Conservation (phyloP, 1,140 invertebrate genomes). For the Formica exsecta region DNA sequence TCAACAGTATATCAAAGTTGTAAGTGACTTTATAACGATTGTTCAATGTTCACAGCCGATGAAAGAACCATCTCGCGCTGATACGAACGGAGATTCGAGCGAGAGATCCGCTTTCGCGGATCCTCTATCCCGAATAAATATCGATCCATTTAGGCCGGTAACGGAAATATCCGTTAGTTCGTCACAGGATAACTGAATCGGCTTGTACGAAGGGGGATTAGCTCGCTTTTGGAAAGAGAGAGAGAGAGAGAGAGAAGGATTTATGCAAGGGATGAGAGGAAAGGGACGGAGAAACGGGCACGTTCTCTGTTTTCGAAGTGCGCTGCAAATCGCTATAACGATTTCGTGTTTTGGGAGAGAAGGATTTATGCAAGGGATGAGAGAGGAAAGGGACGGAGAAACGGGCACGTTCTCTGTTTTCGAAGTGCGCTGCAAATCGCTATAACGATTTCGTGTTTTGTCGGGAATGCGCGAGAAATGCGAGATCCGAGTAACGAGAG, state of each 20-base stretch:
- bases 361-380: constrained; percentile 17
- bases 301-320: constrained; percentile 39
- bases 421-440: constrained; percentile 45
- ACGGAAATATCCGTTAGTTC: constrained; percentile 55
- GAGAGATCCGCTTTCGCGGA: constrained; percentile 51
- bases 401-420: constrained; percentile 18
- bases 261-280: background rate
- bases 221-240: constrained; percentile 4
- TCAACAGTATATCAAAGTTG: background rate
- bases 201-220: constrained; percentile 52
- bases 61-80: constrained; percentile 8
- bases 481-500: constrained; percentile 46
- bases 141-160: constrained; percentile 49
- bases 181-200: constrained; percentile 57
- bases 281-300: background rate
- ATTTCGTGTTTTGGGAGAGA: constrained; percentile 48
- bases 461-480: constrained; percentile 45
- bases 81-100: constrained; percentile 10
- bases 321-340: constrained; percentile 48
- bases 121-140: constrained; percentile 56
- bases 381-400: background rate
- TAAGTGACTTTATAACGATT: background rate
- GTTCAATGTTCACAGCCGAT: constrained; percentile 33
- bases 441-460: constrained; percentile 58
- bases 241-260: constrained; percentile 21